A percentile compares a stretch with the other conserved stretches of the same genome.
Evolutionary conservation across 2,888 invertebrate genomes (phyloP).

Genomic region (Caenorhabditis sp.): DNA sequence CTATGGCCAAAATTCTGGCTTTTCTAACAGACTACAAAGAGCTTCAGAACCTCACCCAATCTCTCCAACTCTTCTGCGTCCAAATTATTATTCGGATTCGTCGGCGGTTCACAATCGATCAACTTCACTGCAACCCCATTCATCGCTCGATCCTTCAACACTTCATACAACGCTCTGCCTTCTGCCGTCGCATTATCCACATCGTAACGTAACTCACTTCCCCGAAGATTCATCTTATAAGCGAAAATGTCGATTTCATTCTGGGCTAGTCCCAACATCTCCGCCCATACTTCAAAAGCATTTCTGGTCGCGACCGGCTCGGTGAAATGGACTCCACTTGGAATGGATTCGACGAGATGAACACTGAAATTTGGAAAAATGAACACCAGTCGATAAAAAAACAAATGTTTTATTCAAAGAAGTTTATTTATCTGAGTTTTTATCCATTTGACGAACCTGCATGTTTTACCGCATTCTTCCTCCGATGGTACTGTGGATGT

Average conservation of each 20-base stretch:
- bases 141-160: slow-evolving; percentile 18
- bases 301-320: slow-evolving; percentile 25
- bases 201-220: slow-evolving; percentile 29
- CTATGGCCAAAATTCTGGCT: too few relatives aligned
- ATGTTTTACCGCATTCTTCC: slow-evolving; percentile 29
- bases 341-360: slow-evolving; percentile 36
- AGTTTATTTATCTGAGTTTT: slow-evolving; percentile 26
- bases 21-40: too few relatives aligned
- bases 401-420: background rate
- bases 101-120: slow-evolving; percentile 34
- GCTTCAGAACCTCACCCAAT: slow-evolving; percentile 6
- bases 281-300: slow-evolving; percentile 28
- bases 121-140: slow-evolving; percentile 23
- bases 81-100: slow-evolving; percentile 19
- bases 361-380: slow-evolving; percentile 23
- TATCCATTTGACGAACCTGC: slow-evolving; percentile 46
- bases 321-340: slow-evolving; percentile 29
- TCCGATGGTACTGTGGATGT: background rate
- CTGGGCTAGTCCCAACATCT: slow-evolving; percentile 14
- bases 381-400: too few relatives aligned
- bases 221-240: slow-evolving; percentile 38
- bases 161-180: slow-evolving; percentile 22
- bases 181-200: slow-evolving; percentile 37
- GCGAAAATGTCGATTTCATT: slow-evolving; percentile 34
- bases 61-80: slow-evolving; percentile 33